phyloP scores from a whole-genome alignment of 1,140 invertebrate genomes.

The Drosophila carrolli region DNA sequence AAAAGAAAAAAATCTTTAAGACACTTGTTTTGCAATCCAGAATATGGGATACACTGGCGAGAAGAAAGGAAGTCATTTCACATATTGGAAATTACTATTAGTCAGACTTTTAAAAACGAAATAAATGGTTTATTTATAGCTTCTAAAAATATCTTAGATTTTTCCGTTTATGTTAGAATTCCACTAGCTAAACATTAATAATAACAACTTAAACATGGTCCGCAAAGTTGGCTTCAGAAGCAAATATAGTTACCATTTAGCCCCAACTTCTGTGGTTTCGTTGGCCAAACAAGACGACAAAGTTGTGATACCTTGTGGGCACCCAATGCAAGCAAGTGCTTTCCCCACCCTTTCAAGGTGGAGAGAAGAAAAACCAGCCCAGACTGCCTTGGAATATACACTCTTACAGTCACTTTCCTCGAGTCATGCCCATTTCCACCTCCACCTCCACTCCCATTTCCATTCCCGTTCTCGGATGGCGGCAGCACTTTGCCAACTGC shows the following conservation, averaged over 20 bases:
- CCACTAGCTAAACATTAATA: constrained; percentile 32
- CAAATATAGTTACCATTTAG: constrained; percentile 27
- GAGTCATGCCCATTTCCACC: constrained; percentile 28
- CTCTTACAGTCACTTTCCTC: constrained; percentile 3
- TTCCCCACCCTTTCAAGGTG: constrained; percentile 11
- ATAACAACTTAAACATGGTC: constrained; percentile 27
- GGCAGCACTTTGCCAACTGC: constrained; percentile 72
- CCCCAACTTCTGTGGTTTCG: constrained; percentile 33
- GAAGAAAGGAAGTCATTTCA: no score
- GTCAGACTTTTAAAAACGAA: constrained; percentile 16
- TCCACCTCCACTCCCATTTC: constrained; percentile 6
- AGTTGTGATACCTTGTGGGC: constrained; percentile 47
- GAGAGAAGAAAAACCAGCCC: constrained; percentile 11
- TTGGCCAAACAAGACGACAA: constrained; percentile 44
- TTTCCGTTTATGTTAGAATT: constrained; percentile 16
- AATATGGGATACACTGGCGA: constrained; percentile 15
- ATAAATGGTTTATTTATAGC: constrained; percentile 5
- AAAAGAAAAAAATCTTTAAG: constrained; percentile 18
- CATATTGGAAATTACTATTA: neutral
- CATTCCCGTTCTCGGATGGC: constrained; percentile 20
- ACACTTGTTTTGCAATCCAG: constrained; percentile 11
- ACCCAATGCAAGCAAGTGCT: constrained; percentile 14
- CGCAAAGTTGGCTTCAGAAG: constrained; percentile 19
- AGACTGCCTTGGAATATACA: constrained; percentile 34
- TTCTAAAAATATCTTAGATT: neutral